Evolutionary conservation across 2,888 invertebrate genomes (phyloP).

Genomic region (Drymonia ruficornis): DNA sequence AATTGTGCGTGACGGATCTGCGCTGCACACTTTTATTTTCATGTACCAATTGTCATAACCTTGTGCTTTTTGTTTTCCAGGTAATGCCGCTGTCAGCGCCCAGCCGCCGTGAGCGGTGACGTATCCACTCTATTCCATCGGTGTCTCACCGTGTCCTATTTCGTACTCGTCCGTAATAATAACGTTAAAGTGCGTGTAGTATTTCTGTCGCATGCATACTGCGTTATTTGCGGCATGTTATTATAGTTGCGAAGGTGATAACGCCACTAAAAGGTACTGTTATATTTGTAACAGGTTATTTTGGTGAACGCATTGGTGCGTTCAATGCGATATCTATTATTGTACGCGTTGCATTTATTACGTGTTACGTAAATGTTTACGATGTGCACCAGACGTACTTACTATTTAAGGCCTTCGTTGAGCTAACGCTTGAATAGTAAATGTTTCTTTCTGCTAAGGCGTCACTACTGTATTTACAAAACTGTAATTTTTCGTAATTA

Average conservation of each 20-base stretch:
- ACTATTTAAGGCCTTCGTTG: too few relatives aligned
- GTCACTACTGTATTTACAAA: too few relatives aligned
- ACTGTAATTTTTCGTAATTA: too few relatives aligned
- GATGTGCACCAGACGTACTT: too few relatives aligned
- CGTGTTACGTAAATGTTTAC: constrained; percentile 17
- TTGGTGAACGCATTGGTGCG: constrained; percentile 61
- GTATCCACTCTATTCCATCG: constrained; percentile 49
- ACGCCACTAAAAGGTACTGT: constrained; percentile 62
- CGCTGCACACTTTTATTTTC: constrained; percentile 46
- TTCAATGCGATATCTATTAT: constrained; percentile 67
- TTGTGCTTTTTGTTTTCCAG: constrained; percentile 67
- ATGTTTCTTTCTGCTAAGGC: too few relatives aligned
- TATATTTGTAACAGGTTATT: constrained; percentile 77
- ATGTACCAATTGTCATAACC: constrained; percentile 47
- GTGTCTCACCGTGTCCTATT: constrained; percentile 48
- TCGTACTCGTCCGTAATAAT: constrained; percentile 56
- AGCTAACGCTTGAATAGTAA: too few relatives aligned
- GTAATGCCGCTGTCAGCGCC: constrained; percentile 56
- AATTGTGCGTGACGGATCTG: constrained; percentile 48
- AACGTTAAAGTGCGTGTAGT: constrained; percentile 55
- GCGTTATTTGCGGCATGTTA: constrained; percentile 70
- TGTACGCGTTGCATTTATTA: constrained; percentile 27
- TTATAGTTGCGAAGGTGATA: constrained; percentile 78
- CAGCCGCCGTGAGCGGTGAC: constrained; percentile 33
- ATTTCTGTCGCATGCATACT: constrained; percentile 67